These are phyloP conservation scores for Gobiocypris rarus DNA, from an alignment of 2,113 vertebrate genomes.

Conservation along the genomic window DNA sequence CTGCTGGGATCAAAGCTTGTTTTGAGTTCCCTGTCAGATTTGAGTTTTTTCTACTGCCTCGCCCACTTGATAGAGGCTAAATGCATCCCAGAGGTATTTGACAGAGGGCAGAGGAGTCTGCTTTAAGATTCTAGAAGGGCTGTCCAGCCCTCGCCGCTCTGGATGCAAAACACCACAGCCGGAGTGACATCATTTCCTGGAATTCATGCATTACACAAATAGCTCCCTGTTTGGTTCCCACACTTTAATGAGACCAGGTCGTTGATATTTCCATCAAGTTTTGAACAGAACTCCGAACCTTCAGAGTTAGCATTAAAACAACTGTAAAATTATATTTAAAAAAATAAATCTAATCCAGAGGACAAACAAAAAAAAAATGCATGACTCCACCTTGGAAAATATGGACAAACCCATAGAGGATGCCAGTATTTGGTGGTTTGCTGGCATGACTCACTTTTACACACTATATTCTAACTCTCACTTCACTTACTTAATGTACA, in stretches of 20 bases:
- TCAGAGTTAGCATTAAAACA: neutral
- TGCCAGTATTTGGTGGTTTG: constrained; percentile 24
- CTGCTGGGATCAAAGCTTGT: neutral
- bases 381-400: constrained; percentile 37
- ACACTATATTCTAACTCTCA: neutral
- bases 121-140: constrained; percentile 9
- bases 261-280: constrained; percentile 56
- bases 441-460: neutral
- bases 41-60: neutral
- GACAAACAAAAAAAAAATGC: neutral
- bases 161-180: constrained; percentile 65
- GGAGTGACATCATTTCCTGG: constrained; percentile 80
- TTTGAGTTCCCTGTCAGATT: neutral
- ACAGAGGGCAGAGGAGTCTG: constrained; percentile 31
- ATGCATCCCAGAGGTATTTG: neutral
- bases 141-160: constrained; percentile 54
- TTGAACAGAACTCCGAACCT: constrained; percentile 53
- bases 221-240: constrained; percentile 76
- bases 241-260: constrained; percentile 59
- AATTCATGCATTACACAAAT: constrained; percentile 78
- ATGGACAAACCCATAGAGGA: neutral
- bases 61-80: constrained; percentile 7
- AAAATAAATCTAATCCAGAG: neutral
- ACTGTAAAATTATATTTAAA: neutral
- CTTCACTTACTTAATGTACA: neutral